Conservation (phyloP, 2,797 vertebrate genomes). For the Erethizon dorsatum region DNA sequence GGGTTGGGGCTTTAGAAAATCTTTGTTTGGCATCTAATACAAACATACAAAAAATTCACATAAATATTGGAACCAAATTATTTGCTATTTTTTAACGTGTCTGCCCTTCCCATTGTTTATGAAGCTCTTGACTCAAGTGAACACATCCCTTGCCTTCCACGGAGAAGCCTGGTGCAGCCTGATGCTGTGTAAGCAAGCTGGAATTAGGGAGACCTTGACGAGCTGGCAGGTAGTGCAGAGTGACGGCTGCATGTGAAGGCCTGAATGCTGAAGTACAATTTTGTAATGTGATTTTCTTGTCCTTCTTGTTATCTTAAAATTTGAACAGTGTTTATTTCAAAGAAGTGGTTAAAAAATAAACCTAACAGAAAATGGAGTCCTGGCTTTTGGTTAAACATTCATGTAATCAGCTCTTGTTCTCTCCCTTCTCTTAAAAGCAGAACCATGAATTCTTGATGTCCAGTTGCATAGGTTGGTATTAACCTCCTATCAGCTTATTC, state of each 20-base stretch:
- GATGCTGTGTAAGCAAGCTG: neutral
- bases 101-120: neutral
- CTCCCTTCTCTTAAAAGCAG: neutral
- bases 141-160: neutral
- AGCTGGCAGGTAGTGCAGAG: neutral
- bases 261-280: neutral
- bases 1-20: neutral
- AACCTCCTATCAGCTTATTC: neutral
- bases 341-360: conserved; percentile 59
- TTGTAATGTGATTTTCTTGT: neutral
- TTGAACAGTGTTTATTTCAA: conserved; percentile 60
- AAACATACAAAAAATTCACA: neutral
- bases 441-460: neutral
- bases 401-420: neutral
- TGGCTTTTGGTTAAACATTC: conserved; percentile 52
- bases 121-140: neutral
- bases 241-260: neutral
- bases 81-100: neutral
- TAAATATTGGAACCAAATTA: neutral
- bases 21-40: neutral
- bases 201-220: neutral
- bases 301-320: conserved; percentile 39
- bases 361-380: neutral
- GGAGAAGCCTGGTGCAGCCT: neutral
- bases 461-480: neutral